A percentile compares a stretch with the other conserved stretches of the same genome.
These are phyloP conservation scores for Bostrychus sinensis DNA, from an alignment of 2,113 vertebrate species.

Conservation along the genomic window DNA sequence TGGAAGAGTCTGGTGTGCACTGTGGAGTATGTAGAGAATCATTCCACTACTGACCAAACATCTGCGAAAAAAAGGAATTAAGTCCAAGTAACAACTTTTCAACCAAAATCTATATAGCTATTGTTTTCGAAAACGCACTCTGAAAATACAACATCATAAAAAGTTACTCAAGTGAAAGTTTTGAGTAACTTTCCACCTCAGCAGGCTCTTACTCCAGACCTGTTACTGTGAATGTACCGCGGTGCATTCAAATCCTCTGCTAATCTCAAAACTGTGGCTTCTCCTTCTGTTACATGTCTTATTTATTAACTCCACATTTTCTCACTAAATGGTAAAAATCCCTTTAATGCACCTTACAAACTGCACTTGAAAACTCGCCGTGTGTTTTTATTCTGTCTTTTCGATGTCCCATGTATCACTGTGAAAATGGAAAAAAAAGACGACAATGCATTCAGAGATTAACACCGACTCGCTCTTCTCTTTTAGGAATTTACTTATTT, in stretches of 20 bases:
- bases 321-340: slow-evolving; percentile 29
- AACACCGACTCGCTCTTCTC: background rate
- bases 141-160: too few relatives aligned
- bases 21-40: too few relatives aligned
- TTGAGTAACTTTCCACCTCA: too few relatives aligned
- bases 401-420: slow-evolving; percentile 12
- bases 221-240: slow-evolving; percentile 1
- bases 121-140: too few relatives aligned
- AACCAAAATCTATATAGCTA: too few relatives aligned
- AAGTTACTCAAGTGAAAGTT: too few relatives aligned
- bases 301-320: background rate
- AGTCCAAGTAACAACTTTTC: too few relatives aligned
- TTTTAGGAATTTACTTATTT: background rate
- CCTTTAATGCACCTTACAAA: slow-evolving; percentile 59
- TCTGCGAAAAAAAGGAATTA: too few relatives aligned
- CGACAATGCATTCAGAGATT: slow-evolving; percentile 3
- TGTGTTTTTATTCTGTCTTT: slow-evolving; percentile 11
- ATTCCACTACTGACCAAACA: too few relatives aligned
- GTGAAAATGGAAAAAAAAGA: background rate
- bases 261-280: background rate
- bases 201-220: background rate
- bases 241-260: background rate
- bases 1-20: too few relatives aligned
- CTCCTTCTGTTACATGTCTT: background rate
- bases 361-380: slow-evolving; percentile 52